Evolutionary conservation across 1,140 invertebrate genomes (phyloP).

Genomic region (Subanguina moxae): DNA sequence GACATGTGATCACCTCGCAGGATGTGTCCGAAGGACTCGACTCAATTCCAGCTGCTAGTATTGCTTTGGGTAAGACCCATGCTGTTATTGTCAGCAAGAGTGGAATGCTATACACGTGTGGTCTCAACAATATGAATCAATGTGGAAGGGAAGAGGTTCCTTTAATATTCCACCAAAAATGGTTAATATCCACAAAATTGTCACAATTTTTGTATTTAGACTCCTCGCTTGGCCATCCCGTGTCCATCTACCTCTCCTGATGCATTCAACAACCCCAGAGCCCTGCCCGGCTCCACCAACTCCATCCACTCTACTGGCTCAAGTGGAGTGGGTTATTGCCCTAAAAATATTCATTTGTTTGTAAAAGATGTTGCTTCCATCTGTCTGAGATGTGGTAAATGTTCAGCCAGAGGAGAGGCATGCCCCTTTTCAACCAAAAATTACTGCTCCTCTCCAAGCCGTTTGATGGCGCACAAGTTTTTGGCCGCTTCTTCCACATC

Average conservation of each 20-base stretch:
- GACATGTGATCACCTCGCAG: slow-evolving; percentile 33
- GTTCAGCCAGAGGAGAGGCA: slow-evolving; percentile 41
- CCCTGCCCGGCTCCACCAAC: slow-evolving; percentile 1
- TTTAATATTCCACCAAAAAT: no score
- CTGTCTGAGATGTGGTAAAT: slow-evolving; percentile 48
- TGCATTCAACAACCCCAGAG: no score
- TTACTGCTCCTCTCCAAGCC: background rate
- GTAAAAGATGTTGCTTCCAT: slow-evolving; percentile 51
- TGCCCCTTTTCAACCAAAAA: slow-evolving; percentile 29
- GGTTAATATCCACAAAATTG: no score
- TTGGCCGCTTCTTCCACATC: background rate
- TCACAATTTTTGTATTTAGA: no score
- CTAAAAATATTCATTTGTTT: slow-evolving; percentile 38
- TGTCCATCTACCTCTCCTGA: no score
- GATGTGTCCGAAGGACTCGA: slow-evolving; percentile 65
- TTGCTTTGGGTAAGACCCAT: slow-evolving; percentile 90
- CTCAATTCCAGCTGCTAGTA: slow-evolving; percentile 71
- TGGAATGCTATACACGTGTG: slow-evolving; percentile 88
- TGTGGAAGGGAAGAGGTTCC: slow-evolving; percentile 72
- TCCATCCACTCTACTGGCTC: slow-evolving; percentile 12
- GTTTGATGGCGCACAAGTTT: background rate
- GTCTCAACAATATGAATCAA: slow-evolving; percentile 94
- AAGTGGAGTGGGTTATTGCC: slow-evolving; percentile 24
- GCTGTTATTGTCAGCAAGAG: slow-evolving; percentile 79
- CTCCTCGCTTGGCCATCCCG: no score